phyloP scores from a whole-genome alignment of 2,888 invertebrate genomes.

The Muscina levida region DNA sequence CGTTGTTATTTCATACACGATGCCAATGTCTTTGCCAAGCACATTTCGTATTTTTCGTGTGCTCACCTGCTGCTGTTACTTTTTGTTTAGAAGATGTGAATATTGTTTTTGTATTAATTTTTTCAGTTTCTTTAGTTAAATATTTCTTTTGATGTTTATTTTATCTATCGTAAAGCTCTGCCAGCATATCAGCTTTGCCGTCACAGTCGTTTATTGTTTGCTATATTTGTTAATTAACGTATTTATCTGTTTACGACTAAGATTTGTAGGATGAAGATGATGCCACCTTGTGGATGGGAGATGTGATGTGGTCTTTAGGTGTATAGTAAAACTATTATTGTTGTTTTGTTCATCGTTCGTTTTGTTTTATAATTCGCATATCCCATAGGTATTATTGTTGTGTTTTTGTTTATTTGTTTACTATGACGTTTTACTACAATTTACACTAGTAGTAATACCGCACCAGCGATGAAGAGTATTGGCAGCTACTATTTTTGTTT shows the following conservation, averaged over 20 bases:
- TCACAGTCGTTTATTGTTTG: neutral
- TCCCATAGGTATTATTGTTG: too few relatives aligned
- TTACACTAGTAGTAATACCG: too few relatives aligned
- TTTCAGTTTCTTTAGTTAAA: neutral
- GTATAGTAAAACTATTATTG: too few relatives aligned
- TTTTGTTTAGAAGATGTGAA: neutral
- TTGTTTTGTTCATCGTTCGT: too few relatives aligned
- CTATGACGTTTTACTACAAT: too few relatives aligned
- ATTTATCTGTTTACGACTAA: conserved; percentile 2
- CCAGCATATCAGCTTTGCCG: too few relatives aligned
- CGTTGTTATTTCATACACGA: neutral
- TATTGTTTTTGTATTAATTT: neutral
- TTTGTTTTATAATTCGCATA: too few relatives aligned
- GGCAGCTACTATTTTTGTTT: too few relatives aligned
- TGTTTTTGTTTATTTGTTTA: too few relatives aligned
- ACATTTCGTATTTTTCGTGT: neutral
- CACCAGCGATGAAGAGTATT: too few relatives aligned
- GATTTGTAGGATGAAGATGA: conserved; percentile 2
- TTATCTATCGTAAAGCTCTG: neutral
- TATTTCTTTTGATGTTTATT: conserved; percentile 16
- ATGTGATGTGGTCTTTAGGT: too few relatives aligned
- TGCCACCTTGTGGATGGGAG: neutral
- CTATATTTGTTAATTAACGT: conserved; percentile 8
- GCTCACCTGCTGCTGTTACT: neutral
- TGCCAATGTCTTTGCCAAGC: neutral